Conservation (phyloP, 1,140 invertebrate genomes). For the Platyscapa corneri region DNA sequence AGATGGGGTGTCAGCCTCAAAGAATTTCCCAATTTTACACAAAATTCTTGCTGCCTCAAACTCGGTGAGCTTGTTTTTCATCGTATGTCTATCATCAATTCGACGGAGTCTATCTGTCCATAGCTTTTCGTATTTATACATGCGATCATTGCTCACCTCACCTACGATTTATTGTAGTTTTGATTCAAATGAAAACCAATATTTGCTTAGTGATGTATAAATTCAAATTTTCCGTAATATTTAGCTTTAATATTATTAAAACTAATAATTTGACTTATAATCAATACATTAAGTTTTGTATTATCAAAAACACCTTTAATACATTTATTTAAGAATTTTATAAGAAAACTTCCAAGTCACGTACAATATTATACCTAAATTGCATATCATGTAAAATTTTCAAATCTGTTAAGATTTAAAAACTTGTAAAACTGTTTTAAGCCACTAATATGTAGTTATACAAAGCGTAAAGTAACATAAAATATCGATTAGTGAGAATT, state of each 20-base stretch:
- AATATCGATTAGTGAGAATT: not conserved
- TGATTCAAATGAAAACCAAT: not conserved
- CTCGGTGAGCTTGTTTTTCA: not conserved
- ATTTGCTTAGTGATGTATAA: not conserved
- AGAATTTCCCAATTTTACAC: constrained; percentile 6
- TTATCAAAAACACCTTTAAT: too few relatives aligned
- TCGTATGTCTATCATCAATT: constrained; percentile 23
- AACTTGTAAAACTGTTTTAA: not conserved
- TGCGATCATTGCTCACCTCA: constrained; percentile 26
- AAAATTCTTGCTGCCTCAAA: not conserved
- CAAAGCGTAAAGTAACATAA: not conserved
- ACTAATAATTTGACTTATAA: not conserved
- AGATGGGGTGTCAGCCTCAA: not conserved
- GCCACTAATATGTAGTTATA: not conserved
- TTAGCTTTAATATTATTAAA: too few relatives aligned
- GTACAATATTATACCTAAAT: not conserved
- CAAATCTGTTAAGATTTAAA: too few relatives aligned
- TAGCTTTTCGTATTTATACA: constrained; percentile 2
- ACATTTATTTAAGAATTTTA: too few relatives aligned
- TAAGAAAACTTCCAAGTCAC: not conserved
- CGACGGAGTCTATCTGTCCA: constrained; percentile 7
- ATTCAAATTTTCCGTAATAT: not conserved
- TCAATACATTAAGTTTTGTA: not conserved
- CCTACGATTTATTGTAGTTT: not conserved
- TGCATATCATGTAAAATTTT: too few relatives aligned